Evolutionary conservation across 2,888 invertebrate genomes (phyloP), one percentile per base, ranked within the genome.

Genomic region (Camponotus fellah): DNA sequence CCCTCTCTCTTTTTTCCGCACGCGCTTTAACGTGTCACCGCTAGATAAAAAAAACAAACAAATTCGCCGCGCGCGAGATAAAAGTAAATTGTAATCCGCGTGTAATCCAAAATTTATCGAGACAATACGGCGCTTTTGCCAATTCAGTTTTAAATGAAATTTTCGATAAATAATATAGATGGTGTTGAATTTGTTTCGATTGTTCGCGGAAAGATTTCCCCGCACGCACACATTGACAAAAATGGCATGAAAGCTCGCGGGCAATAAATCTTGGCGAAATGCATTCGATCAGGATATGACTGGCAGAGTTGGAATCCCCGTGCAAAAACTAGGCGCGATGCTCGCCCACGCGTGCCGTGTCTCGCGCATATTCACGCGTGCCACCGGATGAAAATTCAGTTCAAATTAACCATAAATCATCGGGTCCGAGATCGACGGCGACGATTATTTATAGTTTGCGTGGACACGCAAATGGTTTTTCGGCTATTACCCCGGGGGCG

Each of bases 201-300:
- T 71, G 79, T 80, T 60, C 72, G 34, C 49, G 37, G 79, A 12
- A 71, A 56, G 79, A 71, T 80, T 80, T 80, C 26, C 71, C 43
- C 71, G 21, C 2, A 53, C 34, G 21, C 26, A 21, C 14, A 14
- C 72, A 80, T 71, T 71, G 60, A 62, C 72, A 21, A 71, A 80
- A 71, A 71, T 60, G 60, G 72, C 72, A 72, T 72, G 79, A 80
- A 80, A 71, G 46, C 72, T 60, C 79, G 72, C 37, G 79, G 77
- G 65, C 53, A 81, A 87, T 77, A 79, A 88, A 86, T 66, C 79
- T 81, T 66, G 69, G 68, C 81, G 87, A 88, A 88, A 88, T 84
- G 85, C 85, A 85, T 85, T 89, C 84, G 84, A 88, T 87, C 89
- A 89, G 66, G 76, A 53, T 83, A 79, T 84, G 87, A 89, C 85